A percentile compares a stretch with the other conserved stretches of the same genome.
Evolutionary conservation across 92 coral and sea anemone genomes (phyloP).

Genomic region (Actinernus sp.): DNA sequence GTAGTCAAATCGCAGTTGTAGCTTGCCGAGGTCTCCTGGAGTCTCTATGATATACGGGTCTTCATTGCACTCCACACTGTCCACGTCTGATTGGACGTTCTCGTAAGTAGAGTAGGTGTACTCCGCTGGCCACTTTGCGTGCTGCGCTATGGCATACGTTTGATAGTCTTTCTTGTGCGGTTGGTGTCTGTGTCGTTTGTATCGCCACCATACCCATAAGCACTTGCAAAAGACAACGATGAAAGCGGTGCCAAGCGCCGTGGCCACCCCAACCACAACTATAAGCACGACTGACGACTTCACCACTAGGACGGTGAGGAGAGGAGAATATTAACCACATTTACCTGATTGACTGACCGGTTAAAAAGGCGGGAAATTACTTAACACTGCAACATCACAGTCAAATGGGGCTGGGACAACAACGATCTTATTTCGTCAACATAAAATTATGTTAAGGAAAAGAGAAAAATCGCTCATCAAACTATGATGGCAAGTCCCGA

Average conservation of each 20-base stretch:
- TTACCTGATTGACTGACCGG: no score
- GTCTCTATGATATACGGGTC: slow-evolving; percentile 92
- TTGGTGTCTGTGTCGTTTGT: slow-evolving; percentile 60
- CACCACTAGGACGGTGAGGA: no score
- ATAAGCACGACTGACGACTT: slow-evolving; percentile 69
- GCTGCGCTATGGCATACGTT: slow-evolving; percentile 65
- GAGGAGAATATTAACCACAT: neutral
- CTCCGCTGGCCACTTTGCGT: slow-evolving; percentile 76
- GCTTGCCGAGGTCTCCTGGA: slow-evolving; percentile 85
- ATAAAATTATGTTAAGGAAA: no score
- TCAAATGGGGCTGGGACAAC: no score
- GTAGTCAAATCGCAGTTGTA: slow-evolving; percentile 81
- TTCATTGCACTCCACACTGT: slow-evolving; percentile 63
- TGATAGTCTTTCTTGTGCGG: slow-evolving; percentile 68
- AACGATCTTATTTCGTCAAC: no score
- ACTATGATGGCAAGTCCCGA: no score
- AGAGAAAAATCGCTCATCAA: no score
- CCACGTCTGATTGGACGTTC: slow-evolving; percentile 69
- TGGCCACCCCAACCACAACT: slow-evolving; percentile 88
- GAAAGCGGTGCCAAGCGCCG: slow-evolving; percentile 84
- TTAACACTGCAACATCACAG: no score
- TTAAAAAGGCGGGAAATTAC: no score
- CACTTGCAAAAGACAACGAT: slow-evolving; percentile 89
- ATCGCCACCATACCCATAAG: slow-evolving; percentile 94
- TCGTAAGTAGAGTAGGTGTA: slow-evolving; percentile 84